Evolutionary conservation across 2,113 vertebrate genomes (phyloP), one percentile per base, ranked within the genome.

Genomic region (Xerus inauris): DNA sequence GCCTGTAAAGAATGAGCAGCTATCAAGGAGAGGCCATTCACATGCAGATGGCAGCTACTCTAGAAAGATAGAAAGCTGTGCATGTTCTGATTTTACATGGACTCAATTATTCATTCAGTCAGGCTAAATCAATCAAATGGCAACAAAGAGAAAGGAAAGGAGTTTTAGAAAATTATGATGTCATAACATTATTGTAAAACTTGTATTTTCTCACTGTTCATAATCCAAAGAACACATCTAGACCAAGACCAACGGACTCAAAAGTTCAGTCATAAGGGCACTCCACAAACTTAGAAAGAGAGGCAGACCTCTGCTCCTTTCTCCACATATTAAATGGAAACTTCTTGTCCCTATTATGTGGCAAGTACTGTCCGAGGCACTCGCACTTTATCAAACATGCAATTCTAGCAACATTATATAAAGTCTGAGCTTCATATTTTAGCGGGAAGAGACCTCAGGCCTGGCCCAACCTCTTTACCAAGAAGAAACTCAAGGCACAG

Each of bases 141-240:
- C 47, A 94, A 92, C 22, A 97, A 97, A 81, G 2, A 93, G 38
- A 93, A 87, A 95, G 54, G 35, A 94, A 95, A 87, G 69, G n/a
- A 73, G 26, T 40, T 89, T 87, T 49, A 88, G 67, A 88, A 97
- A 96, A 91, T 45, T n/a, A 84, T 73, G 93, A 72, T 51, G 32
- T 51, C 94, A 11, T 83, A 54, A 51, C 14, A 77, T 54, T 81
- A 93, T 73, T 96, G 80, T 96, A 54, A 86, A 90, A 92, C n/a
- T 72, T 40, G 20, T 14, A 3, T 87, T 71, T 90, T 85, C 47
- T 90, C 40, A 67, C 54, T 96, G 69, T 96, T 96, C n/a, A 49
- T 54, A 94, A 96, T 38, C 24, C 57, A 84, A 97, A 93, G n/a
- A 87, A 86, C 65, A 83, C 35, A 94, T 83, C 65, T 64, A 89